These are phyloP conservation scores for Lichenostomus cassidix DNA, from an alignment of 2,113 vertebrate genomes.

Conservation along the genomic window DNA sequence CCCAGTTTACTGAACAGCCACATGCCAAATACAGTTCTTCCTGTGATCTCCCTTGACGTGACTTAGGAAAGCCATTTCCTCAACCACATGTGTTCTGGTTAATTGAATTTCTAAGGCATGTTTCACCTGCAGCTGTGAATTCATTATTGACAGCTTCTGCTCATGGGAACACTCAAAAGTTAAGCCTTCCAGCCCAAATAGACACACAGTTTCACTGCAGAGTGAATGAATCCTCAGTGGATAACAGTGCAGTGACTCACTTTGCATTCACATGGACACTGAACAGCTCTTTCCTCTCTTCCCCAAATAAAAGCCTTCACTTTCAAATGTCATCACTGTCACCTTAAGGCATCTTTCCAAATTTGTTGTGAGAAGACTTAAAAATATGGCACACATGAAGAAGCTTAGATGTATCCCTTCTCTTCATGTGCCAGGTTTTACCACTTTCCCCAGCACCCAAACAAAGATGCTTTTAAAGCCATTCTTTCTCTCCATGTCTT, in stretches of 20 bases:
- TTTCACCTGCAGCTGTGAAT: conserved; percentile 64
- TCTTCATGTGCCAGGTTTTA: background rate
- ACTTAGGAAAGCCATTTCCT: conserved; percentile 20
- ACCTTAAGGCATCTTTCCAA: background rate
- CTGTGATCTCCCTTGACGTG: background rate
- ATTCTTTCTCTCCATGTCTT: background rate
- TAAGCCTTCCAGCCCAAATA: conserved; percentile 28
- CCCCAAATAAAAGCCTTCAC: background rate
- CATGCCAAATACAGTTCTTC: background rate
- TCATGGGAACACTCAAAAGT: conserved; percentile 6
- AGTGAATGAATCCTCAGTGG: conserved; percentile 47
- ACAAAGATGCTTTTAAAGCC: background rate
- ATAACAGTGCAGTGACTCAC: conserved; percentile 55
- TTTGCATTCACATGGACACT: background rate
- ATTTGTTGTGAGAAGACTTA: background rate
- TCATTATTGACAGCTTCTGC: conserved; percentile 36
- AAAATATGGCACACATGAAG: background rate
- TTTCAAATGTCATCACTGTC: background rate
- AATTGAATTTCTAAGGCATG: conserved; percentile 38
- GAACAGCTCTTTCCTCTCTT: background rate
- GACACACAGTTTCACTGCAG: conserved; percentile 10
- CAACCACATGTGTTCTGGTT: background rate
- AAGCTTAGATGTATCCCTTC: background rate
- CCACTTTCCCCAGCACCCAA: background rate
- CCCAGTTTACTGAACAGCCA: background rate